Base-by-base conservation (phyloP, 2,113 vertebrate genomes). In the Ameiurus melas region DNA sequence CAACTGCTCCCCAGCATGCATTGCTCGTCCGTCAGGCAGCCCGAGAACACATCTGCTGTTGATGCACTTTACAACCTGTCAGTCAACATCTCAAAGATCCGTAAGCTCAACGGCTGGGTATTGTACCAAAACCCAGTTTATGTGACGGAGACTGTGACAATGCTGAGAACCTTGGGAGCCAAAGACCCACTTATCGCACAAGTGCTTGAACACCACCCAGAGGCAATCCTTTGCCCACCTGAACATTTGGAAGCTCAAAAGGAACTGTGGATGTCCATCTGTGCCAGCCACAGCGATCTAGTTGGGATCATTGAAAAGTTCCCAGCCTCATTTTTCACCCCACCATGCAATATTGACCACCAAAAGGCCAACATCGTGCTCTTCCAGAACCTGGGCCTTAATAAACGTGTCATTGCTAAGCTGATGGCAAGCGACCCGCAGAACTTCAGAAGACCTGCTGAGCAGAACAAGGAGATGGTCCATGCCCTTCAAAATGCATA, bases 301-400 rank as follows among this genome's bases (percentile, higher is more conserved):
- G 91, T 98, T 83, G 94, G 91, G 78, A 95, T 99, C 89, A 97
- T 99, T 88, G 95, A 97, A 92, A 97, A 95, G 85, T 99, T 98
- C 92, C 98, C 97, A 22, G 96, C 97, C 27, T 97, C 98, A 20
- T 99, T 99, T 93, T 99, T 99, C 92, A 95, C 94, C 2, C 90
- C 95, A 0, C 92, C 94, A 53, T 89, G 94, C 8, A 89, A 96
- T 93, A 94, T 95, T 0, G 93, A 95, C 90, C 97, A 96, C 91
- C 96, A 95, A 93, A 95, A 92, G 87, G 93, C 94, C 88, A 99
- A 99, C 86, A 94, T 99, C 47, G 55, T 89, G 0, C 97, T 97
- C 92, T 97, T 99, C 91, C 96, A 97, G 90, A 95, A 95, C 73
- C 7, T 99, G 77, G 96, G 96, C 86, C 94, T 99, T 39, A 98